Evolutionary conservation across 2,888 invertebrate species (phyloP).

Genomic region (Alitta virens): DNA sequence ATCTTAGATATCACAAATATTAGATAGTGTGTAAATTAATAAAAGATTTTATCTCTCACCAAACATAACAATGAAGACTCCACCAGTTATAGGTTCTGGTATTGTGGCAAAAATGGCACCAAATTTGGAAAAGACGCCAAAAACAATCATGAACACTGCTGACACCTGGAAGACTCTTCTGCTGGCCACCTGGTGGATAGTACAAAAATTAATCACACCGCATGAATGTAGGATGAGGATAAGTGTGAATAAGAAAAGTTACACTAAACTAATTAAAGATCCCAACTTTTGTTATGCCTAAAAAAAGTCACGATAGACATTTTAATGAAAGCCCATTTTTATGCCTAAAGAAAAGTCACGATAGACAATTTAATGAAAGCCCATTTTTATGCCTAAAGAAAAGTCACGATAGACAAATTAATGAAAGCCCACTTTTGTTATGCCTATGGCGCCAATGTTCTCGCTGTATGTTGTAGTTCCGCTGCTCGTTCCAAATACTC

Average conservation of each 20-base stretch:
- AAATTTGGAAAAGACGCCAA: conserved; percentile 44
- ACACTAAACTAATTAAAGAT: no score
- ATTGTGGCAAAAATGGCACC: conserved; percentile 59
- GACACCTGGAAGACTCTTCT: conserved; percentile 11
- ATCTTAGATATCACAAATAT: no score
- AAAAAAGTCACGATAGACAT: no score
- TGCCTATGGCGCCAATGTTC: conserved; percentile 86
- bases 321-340: conserved; percentile 62
- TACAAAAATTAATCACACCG: no score
- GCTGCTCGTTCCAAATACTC: conserved; percentile 81
- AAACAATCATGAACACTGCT: conserved; percentile 8
- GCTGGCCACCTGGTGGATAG: conserved; percentile 11
- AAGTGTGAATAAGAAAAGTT: no score
- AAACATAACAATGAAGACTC: conserved; percentile 49
- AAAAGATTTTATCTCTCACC: conserved; percentile 32
- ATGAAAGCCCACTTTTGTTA: conserved; percentile 68
- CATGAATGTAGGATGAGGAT: no score
- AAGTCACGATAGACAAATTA: no score
- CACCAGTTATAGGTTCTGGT: conserved; percentile 59
- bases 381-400: conserved; percentile 78
- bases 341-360: no score
- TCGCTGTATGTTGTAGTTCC: conserved; percentile 88
- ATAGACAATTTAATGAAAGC: not conserved
- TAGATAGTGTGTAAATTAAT: not conserved
- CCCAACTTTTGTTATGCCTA: no score